phyloP scores from a whole-genome alignment of 2,113 vertebrate species.

The Siniperca chuatsi region DNA sequence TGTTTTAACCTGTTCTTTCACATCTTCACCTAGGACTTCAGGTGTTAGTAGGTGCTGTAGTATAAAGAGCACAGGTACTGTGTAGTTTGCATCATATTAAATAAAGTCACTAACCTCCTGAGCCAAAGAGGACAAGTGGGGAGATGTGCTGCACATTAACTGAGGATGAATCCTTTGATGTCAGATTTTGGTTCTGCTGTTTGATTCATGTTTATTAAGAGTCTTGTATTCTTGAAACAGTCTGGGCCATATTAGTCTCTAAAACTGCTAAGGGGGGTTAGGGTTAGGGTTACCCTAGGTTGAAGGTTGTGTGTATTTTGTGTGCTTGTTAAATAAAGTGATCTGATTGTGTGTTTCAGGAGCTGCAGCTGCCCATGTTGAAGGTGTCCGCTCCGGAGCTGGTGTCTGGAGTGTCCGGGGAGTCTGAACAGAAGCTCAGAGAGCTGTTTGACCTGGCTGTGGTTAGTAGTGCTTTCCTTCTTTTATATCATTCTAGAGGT shows the following conservation, averaged over 20 bases:
- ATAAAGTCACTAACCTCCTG: too few species aligned
- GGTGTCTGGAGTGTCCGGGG: constrained; percentile 96
- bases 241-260: neutral
- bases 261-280: neutral
- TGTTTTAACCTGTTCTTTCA: too few species aligned
- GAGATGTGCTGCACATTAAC: too few species aligned
- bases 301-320: neutral
- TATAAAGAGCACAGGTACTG: too few species aligned
- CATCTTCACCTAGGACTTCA: too few species aligned
- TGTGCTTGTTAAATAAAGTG: neutral
- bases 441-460: constrained; percentile 93
- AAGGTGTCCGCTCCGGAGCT: constrained; percentile 97
- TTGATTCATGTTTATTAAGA: too few species aligned
- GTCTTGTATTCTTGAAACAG: neutral
- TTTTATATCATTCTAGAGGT: neutral
- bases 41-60: too few species aligned
- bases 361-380: constrained; percentile 90
- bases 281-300: too few species aligned
- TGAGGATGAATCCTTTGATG: too few species aligned
- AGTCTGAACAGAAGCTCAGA: constrained; percentile 96
- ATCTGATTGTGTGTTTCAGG: constrained; percentile 78
- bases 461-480: constrained; percentile 81
- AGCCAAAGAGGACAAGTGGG: too few species aligned
- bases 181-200: too few species aligned
- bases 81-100: too few species aligned